Conservation (phyloP, 2,888 invertebrate genomes). For the Gasteruption jaculator region DNA sequence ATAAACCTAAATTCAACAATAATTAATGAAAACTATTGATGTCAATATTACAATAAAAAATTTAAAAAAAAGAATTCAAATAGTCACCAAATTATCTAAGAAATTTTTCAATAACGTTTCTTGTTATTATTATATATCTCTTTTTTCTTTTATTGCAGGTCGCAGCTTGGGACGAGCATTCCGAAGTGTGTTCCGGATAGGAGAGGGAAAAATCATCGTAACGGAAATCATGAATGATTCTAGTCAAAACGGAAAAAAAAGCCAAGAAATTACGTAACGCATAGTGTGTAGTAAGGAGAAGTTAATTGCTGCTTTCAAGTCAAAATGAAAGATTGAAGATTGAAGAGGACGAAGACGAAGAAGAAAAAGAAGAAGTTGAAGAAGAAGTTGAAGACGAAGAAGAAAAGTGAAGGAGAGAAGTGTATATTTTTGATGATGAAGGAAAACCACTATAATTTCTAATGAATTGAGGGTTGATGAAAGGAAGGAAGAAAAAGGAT, state of each 20-base stretch:
- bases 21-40: neutral
- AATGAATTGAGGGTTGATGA: too few species aligned
- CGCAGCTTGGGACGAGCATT: slow-evolving; percentile 83
- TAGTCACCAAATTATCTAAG: too few species aligned
- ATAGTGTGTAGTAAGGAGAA: slow-evolving; percentile 22
- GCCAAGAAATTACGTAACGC: too few species aligned
- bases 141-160: slow-evolving; percentile 63
- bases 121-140: too few species aligned
- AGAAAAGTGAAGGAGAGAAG: slow-evolving; percentile 5
- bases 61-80: neutral
- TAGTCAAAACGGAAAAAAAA: slow-evolving; percentile 46
- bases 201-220: slow-evolving; percentile 16
- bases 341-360: slow-evolving; percentile 12
- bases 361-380: slow-evolving; percentile 10
- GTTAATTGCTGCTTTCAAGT: too few species aligned
- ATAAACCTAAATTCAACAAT: neutral
- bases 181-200: slow-evolving; percentile 78
- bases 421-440: slow-evolving; percentile 32
- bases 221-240: slow-evolving; percentile 41
- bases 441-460: too few species aligned
- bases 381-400: slow-evolving; percentile 16
- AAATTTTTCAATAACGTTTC: slow-evolving; percentile 3
- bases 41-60: neutral
- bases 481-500: too few species aligned
- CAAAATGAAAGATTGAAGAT: slow-evolving; percentile 5